Evolutionary conservation across 2,888 invertebrate species (phyloP), one percentile per base, ranked within the genome.

Genomic region (Apodemia hepburni): DNA sequence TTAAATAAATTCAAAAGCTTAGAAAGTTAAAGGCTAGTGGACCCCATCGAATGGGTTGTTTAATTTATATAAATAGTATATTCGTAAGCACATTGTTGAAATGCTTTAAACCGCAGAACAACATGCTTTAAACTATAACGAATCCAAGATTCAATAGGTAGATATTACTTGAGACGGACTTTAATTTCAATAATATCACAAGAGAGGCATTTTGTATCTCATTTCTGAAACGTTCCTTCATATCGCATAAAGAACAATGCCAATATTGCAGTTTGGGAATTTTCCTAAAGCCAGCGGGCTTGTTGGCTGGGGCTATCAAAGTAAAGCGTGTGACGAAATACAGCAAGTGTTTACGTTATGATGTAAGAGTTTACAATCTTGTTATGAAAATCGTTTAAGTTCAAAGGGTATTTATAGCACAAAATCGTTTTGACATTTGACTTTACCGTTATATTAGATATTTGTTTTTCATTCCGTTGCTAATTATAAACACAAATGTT

Each of bases 291-390:
- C 11, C 22, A 22, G 51, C 7, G 51, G 22, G 18, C 18, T 7
- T 22, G 12, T 18, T 51, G 11, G 51, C 12, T 3, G 22, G 18
- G 51, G 51, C 51, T 51, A 51, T 51, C 51, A 51, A 18, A 9
- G 5, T 17, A 18, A 49, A 51, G 4, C 51, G 5, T 18, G 51
- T 51, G 51, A 51, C 51, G 54, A 27, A 54, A 54, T 22, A 54
- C 7, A 11, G 11, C 17, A 18, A 49, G 18, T 22, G 54, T 54
- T 54, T 22, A 54, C 27, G 4, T 1, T 15, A 27, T 54, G 54
- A 54, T 54, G 54, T 54, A 54, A 54, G 12, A 54, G 54, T 54
- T 54, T 54, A 54, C 54, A 27, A 54, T 54, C 54, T 51, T 54
- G 27, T 27, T 54, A 54, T 27, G 27, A 22, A 27, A 27, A 54